Conservation (phyloP, 2,797 vertebrate genomes). For the Gobio occitaniae region DNA sequence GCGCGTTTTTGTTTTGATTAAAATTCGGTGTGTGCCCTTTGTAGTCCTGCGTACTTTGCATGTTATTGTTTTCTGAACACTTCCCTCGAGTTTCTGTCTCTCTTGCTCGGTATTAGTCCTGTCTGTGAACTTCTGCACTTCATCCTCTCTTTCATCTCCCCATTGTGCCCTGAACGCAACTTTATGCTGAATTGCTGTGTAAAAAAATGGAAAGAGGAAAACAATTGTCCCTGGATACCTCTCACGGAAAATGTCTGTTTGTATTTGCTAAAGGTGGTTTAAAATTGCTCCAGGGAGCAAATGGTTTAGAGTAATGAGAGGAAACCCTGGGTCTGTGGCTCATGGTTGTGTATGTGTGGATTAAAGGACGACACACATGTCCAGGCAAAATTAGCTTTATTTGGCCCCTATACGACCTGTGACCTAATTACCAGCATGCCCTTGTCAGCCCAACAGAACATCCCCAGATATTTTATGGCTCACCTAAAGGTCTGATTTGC, state of each 20-base stretch:
- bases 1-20: conserved; percentile 40
- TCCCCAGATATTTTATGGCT: neutral
- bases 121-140: conserved; percentile 31
- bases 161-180: conserved; percentile 20
- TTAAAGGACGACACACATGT: neutral
- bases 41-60: conserved; percentile 31
- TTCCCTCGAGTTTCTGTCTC: conserved; percentile 42
- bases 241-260: conserved; percentile 41
- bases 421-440: conserved; percentile 12
- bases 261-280: conserved; percentile 25
- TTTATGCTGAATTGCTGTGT: conserved; percentile 19
- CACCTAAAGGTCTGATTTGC: neutral
- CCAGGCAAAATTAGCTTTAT: neutral
- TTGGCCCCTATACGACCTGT: neutral
- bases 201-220: conserved; percentile 12
- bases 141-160: conserved; percentile 29
- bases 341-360: neutral
- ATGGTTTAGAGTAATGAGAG: neutral
- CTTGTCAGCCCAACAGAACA: conserved; percentile 11
- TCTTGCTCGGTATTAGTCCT: conserved; percentile 22
- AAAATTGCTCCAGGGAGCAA: conserved; percentile 5
- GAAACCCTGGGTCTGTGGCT: neutral
- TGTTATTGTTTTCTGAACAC: conserved; percentile 46
- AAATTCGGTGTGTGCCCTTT: conserved; percentile 34
- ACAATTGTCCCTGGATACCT: conserved; percentile 15